Base-by-base conservation (phyloP, 2,113 vertebrate genomes). In the Aptenodytes forsteri region DNA sequence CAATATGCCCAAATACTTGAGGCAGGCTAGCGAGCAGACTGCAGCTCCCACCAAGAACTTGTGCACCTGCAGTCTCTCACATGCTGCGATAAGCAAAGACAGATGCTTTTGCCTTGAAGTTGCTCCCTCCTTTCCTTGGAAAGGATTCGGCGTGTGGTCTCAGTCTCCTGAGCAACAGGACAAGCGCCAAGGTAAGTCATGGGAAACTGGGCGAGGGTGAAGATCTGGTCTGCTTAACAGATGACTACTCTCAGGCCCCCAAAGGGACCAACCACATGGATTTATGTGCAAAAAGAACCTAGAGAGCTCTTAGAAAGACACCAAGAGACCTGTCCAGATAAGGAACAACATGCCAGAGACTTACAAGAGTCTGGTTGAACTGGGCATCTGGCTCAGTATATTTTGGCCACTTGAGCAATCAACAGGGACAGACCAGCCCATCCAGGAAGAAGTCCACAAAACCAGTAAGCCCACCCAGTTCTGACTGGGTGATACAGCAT, bases 1-100 rank as follows among this genome's bases (percentile, higher is more conserved):
- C 4, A 50, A 65, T 3, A 69, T 0, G 13, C 19, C 67, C n/a
- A 25, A 59, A 58, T 2, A 38, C 26, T 30, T 0, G 0, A 67
- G 82, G 49, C 55, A 42, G 56, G 55, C 38, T 46, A 65, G 85
- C 5, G 12, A 52, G 55, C 20, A 56, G 38, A 27, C 44, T 90
- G 62, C 15, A n/a, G 42, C 0, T 77, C 82, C 78, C 72, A 62
- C 11, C 42, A 14, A 38, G 52, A 56, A 46, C 21, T 44, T 11
- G 14, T 7, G 17, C 25, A 52, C 67, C 67, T 80, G 61, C 71
- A 65, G 49, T 4, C 58, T 67, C 58, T n/a, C 27, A 27, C 2
- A 1, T 8, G 18, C 55, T 30, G 67, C 1, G 0, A 42, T 38
- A 46, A 67, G 73, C 30, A 55, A 55, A 90, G 52, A 29, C 19